Evolutionary conservation across 1,140 invertebrate species (phyloP).

Genomic region (Rhopalosiphum maidis): DNA sequence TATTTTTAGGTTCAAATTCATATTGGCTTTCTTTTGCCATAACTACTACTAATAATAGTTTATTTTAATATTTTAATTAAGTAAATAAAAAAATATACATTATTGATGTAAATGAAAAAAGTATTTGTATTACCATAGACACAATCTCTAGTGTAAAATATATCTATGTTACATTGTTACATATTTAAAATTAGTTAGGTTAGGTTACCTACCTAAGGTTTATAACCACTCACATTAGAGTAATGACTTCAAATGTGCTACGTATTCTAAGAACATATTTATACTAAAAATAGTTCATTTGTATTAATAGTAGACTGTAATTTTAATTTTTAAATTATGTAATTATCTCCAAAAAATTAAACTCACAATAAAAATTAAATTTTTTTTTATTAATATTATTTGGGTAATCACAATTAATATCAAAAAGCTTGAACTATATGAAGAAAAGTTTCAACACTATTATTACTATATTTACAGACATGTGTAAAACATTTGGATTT

Average conservation of each 20-base stretch:
- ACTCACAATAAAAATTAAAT: not conserved
- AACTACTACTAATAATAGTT: slow-evolving; percentile 25
- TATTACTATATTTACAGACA: not conserved
- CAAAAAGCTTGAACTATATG: not conserved
- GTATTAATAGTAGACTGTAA: not conserved
- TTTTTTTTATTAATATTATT: not conserved
- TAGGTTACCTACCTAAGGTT: not conserved
- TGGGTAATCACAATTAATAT: not conserved
- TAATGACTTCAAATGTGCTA: not conserved
- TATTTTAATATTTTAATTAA: not conserved
- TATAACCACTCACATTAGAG: not conserved
- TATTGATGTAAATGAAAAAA: not conserved
- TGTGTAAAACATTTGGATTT: not conserved
- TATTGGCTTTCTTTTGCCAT: slow-evolving; percentile 52
- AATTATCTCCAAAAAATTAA: not conserved
- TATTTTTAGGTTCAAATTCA: slow-evolving; percentile 36
- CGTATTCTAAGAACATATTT: not conserved
- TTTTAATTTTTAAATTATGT: not conserved
- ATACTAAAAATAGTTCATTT: not conserved
- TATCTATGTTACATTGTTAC: not conserved
- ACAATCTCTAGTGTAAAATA: not conserved
- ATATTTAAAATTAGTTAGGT: not conserved
- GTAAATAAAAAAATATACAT: not conserved
- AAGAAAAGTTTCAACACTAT: not conserved
- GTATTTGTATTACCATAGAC: slow-evolving; percentile 21